Base-by-base conservation (phyloP, 2,888 invertebrate genomes). In the Nomada goodeniana region DNA sequence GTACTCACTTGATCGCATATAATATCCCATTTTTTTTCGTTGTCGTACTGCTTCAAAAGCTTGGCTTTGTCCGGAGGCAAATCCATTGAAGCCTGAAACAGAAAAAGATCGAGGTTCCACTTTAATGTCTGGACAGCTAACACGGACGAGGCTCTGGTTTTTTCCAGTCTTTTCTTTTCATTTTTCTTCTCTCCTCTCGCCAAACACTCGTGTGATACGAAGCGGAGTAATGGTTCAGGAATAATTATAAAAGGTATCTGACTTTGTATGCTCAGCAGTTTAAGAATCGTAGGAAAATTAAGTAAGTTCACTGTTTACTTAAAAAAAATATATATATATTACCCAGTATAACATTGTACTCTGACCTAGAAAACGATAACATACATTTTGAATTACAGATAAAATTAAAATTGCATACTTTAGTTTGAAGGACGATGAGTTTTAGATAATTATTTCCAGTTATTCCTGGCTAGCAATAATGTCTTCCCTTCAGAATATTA, bases 1-100 rank as follows among this genome's bases (percentile, higher is more conserved):
- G 42, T 84, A 93, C 95, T 95, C 94, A 98, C 98, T 96, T 98
- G 99, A 96, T 99, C 99, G 95, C 99, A 99, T 95, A 99, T 98
- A 94, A 99, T 97, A 95, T 99, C 99, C 99, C 99, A 99, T 95
- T 99, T 99, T 95, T 99, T 99, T 94, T 99, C 98, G 94, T 98
- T 97, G 94, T 99, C 99, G 94, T 99, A 99, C 94, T 97, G 98
- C 91, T 98, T 97, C 86, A 98, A 95, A 55, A 99, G 96, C 95
- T 99, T 99, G 91, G 99, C 98, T 94, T 99, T 99, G 95, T 99
- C 99, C 52, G 99, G 98, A 29, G 99, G 99, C 89, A 99, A 95
- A 94, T 99, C 99, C 99, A 99, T 99, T 82, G 98, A 98, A 72
- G 98, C 98, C 99, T 99, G 95, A 10, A 96, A 96, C 91, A 96